Conservation (phyloP, 2,113 vertebrate species). For the Heterotilapia buettikoferi region DNA sequence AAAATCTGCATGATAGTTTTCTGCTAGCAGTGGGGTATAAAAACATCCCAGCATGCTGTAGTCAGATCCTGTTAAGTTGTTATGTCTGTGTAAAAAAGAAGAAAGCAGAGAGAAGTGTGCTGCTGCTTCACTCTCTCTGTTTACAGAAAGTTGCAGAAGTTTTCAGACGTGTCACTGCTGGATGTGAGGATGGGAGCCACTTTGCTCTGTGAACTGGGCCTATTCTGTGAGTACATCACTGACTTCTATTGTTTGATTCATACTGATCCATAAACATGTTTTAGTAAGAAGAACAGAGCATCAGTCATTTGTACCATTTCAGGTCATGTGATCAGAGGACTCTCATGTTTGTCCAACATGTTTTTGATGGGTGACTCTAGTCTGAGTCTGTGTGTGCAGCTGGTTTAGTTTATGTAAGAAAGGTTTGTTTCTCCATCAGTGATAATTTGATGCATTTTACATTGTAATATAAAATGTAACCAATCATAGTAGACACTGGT, state of each 20-base stretch:
- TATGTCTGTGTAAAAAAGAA: background rate
- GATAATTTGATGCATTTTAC: background rate
- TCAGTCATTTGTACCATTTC: background rate
- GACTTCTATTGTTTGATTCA: background rate
- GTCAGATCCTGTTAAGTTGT: background rate
- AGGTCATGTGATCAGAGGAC: background rate
- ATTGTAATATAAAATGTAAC: no score
- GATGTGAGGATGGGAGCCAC: background rate
- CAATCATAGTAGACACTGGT: no score
- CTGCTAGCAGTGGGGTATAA: background rate
- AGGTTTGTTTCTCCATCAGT: background rate
- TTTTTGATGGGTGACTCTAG: background rate
- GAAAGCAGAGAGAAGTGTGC: background rate
- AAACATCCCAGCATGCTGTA: background rate
- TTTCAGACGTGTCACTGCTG: background rate
- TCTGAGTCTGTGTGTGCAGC: no score
- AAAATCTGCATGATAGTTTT: background rate
- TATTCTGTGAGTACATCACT: background rate
- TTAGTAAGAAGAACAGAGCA: background rate
- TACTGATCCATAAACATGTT: background rate
- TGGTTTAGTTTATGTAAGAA: no score
- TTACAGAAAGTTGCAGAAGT: background rate
- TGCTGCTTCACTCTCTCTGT: background rate
- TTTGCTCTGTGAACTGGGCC: background rate
- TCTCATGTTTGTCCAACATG: background rate